A percentile compares a stretch with the other conserved stretches of the same genome.
phyloP scores from a whole-genome alignment of 2,888 invertebrate species.

The Drosophila ezoana region DNA sequence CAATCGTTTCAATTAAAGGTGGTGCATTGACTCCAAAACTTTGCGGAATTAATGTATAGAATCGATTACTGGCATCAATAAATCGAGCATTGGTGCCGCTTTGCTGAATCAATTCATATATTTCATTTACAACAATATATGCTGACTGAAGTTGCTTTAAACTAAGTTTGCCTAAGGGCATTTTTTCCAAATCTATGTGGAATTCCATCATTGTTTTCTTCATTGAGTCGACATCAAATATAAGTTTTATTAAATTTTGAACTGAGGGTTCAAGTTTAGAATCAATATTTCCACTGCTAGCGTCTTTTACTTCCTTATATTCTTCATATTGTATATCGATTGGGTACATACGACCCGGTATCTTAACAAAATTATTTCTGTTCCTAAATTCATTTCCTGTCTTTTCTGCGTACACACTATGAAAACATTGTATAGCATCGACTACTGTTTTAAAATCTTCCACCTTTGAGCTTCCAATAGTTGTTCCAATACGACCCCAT shows the following conservation, averaged over 20 bases:
- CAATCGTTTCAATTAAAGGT: slow-evolving; percentile 91
- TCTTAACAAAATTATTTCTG: slow-evolving; percentile 89
- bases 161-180: slow-evolving; percentile 98
- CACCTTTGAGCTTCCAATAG: slow-evolving; percentile 91
- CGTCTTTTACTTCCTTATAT: slow-evolving; percentile 82
- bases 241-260: slow-evolving; percentile 92
- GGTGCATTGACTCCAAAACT: slow-evolving; percentile 94
- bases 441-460: slow-evolving; percentile 85
- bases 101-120: slow-evolving; percentile 87
- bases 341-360: slow-evolving; percentile 88
- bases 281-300: slow-evolving; percentile 38
- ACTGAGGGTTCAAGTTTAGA: slow-evolving; percentile 91
- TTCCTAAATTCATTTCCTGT: slow-evolving; percentile 92
- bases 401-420: slow-evolving; percentile 89
- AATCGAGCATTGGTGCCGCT: slow-evolving; percentile 86
- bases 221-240: slow-evolving; percentile 97
- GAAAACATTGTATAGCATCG: slow-evolving; percentile 88
- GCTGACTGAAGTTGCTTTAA: slow-evolving; percentile 95
- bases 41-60: slow-evolving; percentile 98
- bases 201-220: slow-evolving; percentile 96
- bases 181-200: slow-evolving; percentile 98
- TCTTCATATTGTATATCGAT: slow-evolving; percentile 95
- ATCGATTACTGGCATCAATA: slow-evolving; percentile 95
- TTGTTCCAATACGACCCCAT: slow-evolving; percentile 99
- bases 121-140: slow-evolving; percentile 91